Percentiles rank a stretch among this genome's conserved stretches.
Conservation (phyloP, 2,888 invertebrate species). For the Aspidiotus rigidus region DNA sequence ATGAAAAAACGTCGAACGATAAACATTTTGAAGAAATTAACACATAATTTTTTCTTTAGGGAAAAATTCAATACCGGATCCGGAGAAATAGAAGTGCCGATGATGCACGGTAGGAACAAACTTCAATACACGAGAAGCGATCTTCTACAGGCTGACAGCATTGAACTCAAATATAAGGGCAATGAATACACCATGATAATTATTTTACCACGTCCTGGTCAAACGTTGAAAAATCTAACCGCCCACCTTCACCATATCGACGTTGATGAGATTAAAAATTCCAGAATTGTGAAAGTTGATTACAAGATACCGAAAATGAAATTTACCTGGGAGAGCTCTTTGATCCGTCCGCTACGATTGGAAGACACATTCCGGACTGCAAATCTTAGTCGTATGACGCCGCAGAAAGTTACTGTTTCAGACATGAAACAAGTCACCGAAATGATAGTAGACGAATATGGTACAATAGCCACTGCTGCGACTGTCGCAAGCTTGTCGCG, state of each 20-base stretch:
- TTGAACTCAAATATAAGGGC: not conserved
- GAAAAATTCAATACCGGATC: slow-evolving; percentile 16
- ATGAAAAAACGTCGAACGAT: too few species aligned
- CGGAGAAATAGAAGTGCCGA: not conserved
- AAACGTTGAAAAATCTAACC: not conserved
- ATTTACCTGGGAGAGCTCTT: not conserved
- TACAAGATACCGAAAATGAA: not conserved
- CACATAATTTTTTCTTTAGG: not conserved
- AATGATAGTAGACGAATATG: slow-evolving; percentile 46
- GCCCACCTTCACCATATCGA: not conserved
- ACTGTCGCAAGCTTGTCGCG: slow-evolving; percentile 36
- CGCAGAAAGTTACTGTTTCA: not conserved
- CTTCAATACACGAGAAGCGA: not conserved
- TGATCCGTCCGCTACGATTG: not conserved
- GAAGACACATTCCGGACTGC: not conserved
- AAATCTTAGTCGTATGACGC: not conserved
- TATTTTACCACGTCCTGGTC: not conserved
- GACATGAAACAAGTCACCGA: slow-evolving; percentile 47
- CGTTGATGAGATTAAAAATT: not conserved
- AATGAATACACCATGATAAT: slow-evolving; percentile 2
- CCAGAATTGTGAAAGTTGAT: not conserved
- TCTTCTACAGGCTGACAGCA: not conserved
- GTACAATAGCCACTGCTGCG: slow-evolving; percentile 47
- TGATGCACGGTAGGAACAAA: not conserved
- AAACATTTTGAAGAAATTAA: too few species aligned